These are phyloP conservation scores for Lepidonotus clava DNA, from an alignment of 2,888 invertebrate species.

Conservation along the genomic window DNA sequence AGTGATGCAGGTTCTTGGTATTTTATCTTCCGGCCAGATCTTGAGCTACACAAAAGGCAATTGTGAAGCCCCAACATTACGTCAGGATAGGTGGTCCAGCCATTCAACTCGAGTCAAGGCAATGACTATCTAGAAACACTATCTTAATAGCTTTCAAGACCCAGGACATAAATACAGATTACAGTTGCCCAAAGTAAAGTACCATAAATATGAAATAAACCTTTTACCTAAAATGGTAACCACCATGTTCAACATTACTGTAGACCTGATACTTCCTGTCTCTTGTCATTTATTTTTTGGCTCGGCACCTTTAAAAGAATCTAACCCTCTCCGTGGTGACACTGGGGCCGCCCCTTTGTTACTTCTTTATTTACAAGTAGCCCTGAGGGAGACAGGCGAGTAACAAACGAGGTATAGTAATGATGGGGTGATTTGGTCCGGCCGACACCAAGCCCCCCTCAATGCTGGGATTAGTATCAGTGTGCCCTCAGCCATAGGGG, in stretches of 20 bases:
- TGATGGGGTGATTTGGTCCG: background rate
- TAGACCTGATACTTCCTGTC: too few relatives aligned
- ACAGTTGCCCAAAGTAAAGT: too few relatives aligned
- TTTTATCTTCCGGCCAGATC: conserved; percentile 15
- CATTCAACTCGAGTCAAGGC: background rate
- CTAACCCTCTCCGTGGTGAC: too few relatives aligned
- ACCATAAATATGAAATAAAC: too few relatives aligned
- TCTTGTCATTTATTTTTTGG: too few relatives aligned
- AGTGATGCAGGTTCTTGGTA: background rate
- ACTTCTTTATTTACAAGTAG: background rate
- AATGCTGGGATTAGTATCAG: background rate
- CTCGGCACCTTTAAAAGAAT: too few relatives aligned
- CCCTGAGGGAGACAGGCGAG: background rate
- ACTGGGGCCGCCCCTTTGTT: too few relatives aligned
- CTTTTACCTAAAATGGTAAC: too few relatives aligned
- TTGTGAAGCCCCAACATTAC: background rate
- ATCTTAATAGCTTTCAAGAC: conserved; percentile 30
- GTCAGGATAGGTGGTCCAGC: conserved; percentile 10
- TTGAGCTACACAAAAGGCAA: background rate
- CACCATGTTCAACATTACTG: too few relatives aligned
- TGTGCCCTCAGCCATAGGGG: background rate
- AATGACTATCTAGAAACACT: background rate
- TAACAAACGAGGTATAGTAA: background rate
- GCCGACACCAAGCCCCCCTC: background rate
- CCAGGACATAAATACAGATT: too few relatives aligned